A percentile compares a stretch with the other conserved stretches of the same genome.
Conservation (phyloP, 1,140 invertebrate species). For the Thaumetopoea pityocampa region DNA sequence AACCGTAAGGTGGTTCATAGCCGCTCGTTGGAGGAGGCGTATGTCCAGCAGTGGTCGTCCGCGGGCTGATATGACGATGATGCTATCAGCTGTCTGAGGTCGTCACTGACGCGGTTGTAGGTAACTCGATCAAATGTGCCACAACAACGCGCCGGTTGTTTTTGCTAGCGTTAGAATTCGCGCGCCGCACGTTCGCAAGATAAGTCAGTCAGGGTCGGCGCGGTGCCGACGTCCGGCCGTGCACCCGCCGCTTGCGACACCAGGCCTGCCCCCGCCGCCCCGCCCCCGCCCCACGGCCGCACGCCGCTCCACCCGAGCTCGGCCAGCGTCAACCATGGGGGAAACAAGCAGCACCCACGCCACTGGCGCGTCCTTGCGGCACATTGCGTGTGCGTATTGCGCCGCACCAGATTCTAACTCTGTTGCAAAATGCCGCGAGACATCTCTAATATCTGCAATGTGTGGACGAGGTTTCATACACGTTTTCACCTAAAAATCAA, state of each 20-base stretch:
- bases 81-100: too few relatives aligned
- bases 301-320: conserved; percentile 17
- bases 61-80: too few relatives aligned
- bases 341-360: conserved; percentile 55
- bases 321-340: conserved; percentile 34
- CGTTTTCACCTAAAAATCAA: too few relatives aligned
- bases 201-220: conserved; percentile 73
- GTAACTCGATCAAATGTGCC: too few relatives aligned
- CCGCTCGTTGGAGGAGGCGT: too few relatives aligned
- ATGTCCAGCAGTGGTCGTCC: too few relatives aligned
- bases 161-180: conserved; percentile 70
- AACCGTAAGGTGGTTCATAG: too few relatives aligned
- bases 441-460: too few relatives aligned
- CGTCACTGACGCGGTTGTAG: too few relatives aligned
- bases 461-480: too few relatives aligned
- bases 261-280: conserved; percentile 29
- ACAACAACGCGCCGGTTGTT: conserved; percentile 41
- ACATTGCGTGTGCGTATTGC: conserved; percentile 27
- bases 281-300: conserved; percentile 1
- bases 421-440: conserved; percentile 16
- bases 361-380: conserved; percentile 30
- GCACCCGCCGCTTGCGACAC: conserved; percentile 64
- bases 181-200: conserved; percentile 69
- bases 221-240: conserved; percentile 71
- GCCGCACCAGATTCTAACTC: conserved; percentile 15